Conservation (phyloP, 2,113 vertebrate genomes). For the Percina caprodes region DNA sequence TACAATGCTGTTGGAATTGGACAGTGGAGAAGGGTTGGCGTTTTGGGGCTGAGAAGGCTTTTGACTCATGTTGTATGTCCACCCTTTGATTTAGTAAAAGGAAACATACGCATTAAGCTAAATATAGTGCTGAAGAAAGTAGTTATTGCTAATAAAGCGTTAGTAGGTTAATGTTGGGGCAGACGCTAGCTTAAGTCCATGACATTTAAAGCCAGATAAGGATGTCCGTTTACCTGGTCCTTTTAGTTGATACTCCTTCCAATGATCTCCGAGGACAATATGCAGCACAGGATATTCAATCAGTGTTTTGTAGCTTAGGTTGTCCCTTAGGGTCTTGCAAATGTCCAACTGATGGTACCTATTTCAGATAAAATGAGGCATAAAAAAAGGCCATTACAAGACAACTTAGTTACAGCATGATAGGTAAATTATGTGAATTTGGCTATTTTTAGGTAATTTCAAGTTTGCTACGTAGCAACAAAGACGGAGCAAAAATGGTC, state of each 20-base stretch:
- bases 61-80: conserved; percentile 13
- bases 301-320: conserved; percentile 90
- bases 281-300: conserved; percentile 93
- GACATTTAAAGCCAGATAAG: background rate
- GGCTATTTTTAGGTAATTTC: background rate
- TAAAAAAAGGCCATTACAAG: conserved; percentile 16
- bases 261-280: conserved; percentile 85
- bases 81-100: conserved; percentile 17
- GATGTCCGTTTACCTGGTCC: conserved; percentile 81
- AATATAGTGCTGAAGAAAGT: background rate
- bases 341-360: conserved; percentile 92
- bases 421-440: background rate
- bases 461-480: background rate
- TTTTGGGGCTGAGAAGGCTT: conserved; percentile 10
- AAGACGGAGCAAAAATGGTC: background rate
- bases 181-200: background rate
- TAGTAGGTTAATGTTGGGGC: background rate
- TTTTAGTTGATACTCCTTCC: conserved; percentile 83
- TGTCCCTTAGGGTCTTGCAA: conserved; percentile 88
- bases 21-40: conserved; percentile 17
- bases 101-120: background rate
- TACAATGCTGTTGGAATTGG: conserved; percentile 71
- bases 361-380: conserved; percentile 63
- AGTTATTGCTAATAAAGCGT: background rate
- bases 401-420: background rate